phyloP scores from a whole-genome alignment of 2,113 vertebrate species.

The Cranoglanis bouderius region DNA sequence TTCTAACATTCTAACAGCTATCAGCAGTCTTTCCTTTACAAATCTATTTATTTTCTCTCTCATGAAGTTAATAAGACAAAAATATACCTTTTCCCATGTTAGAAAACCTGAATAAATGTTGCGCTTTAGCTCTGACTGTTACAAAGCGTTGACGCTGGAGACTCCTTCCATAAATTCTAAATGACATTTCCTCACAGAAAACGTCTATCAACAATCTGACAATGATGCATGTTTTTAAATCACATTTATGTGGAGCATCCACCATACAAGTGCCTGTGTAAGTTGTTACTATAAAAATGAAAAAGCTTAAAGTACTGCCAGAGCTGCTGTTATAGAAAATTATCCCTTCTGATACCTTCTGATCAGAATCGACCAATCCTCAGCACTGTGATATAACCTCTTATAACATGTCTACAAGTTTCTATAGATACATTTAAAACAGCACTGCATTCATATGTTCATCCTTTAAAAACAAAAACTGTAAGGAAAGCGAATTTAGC shows the following conservation, averaged over 20 bases:
- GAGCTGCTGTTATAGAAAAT: background rate
- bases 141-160: background rate
- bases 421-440: background rate
- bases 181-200: background rate
- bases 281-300: background rate
- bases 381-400: background rate
- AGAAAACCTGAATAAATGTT: background rate
- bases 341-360: background rate
- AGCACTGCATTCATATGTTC: background rate
- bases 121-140: background rate
- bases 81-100: background rate
- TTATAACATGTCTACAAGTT: background rate
- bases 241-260: background rate
- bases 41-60: background rate
- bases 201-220: background rate
- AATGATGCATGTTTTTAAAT: background rate
- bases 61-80: background rate
- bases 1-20: background rate
- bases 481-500: background rate
- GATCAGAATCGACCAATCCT: background rate
- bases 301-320: background rate
- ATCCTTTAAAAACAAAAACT: background rate
- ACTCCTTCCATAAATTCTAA: background rate
- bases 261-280: background rate
- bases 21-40: background rate